Base-by-base conservation (phyloP, 2,888 invertebrate species). In the Baronia brevicornis region DNA sequence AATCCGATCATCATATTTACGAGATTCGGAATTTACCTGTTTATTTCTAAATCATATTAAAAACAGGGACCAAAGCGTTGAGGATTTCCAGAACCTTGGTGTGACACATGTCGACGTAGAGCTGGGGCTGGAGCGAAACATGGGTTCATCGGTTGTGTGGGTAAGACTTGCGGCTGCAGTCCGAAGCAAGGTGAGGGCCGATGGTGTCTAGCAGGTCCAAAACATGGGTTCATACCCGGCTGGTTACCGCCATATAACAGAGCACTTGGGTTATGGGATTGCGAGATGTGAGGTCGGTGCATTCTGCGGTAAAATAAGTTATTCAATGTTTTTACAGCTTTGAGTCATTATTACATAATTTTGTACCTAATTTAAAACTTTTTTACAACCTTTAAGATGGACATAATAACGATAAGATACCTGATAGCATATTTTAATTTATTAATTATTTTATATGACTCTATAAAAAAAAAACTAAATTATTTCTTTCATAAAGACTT, bases 41-140 rank as follows among this genome's bases (percentile, higher is more conserved):
- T 20, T 27, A 11, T 22, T 18, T 18, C 3, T 12, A 22, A 22
- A 20, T 10, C 27, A 6, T 27, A 22, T 33, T 28, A 32, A 30
- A 54, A 54, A 37, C 50, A 51, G 3, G 54, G 52, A 7, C 51
- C 50, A 15, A 45, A 48, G 10, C 48, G 45, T 3, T 23, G 18
- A 7, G 38, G 39, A 9, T 17, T 13, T 9, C 7, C 6, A 7
- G 26, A 21, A 8, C 18, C 22, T 28, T 28, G 33, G 12, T 21
- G 27, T 9, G 27, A 40, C 2, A 44, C n/a, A n/a, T n/a, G 36
- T 28, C 57, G 60, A 1, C 61, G 43, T 2, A 72, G 50, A 1
- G 44, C 44, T 1, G 63, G 54, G 2, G 68, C 67, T 0, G 71
- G 46, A 54, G 69, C 60, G 38, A 72, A 70, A 42, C 73, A 73